These are phyloP conservation scores for Eumaeus atala DNA, from an alignment of 1,140 invertebrate genomes.

Conservation along the genomic window DNA sequence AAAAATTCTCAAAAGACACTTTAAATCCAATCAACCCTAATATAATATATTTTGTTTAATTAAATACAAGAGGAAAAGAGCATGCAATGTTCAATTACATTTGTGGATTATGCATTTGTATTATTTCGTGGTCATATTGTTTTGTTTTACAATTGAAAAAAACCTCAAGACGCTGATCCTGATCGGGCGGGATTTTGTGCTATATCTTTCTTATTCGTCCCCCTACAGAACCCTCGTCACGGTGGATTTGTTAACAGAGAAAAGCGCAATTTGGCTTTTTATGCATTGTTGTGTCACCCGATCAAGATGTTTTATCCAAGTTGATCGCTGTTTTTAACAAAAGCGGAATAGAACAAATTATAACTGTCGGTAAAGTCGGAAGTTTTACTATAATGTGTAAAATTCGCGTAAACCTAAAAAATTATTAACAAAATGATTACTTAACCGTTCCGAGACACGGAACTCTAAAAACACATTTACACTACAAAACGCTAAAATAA, in stretches of 20 bases:
- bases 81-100: no score
- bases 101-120: no score
- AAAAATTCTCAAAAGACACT: no score
- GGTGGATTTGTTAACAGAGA: conserved; percentile 57
- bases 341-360: conserved; percentile 10
- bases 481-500: no score
- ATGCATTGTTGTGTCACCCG: conserved; percentile 49
- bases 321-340: conserved; percentile 4
- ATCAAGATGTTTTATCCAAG: conserved; percentile 23
- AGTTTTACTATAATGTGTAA: no score
- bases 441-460: no score
- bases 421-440: no score
- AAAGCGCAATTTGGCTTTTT: conserved; percentile 49
- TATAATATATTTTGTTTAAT: no score
- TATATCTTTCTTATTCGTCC: conserved; percentile 17
- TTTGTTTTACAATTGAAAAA: conserved; percentile 8
- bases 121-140: not conserved
- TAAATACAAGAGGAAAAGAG: no score
- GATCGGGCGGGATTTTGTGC: conserved; percentile 13
- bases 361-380: not conserved
- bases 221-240: conserved; percentile 41
- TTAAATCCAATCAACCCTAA: no score
- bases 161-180: conserved; percentile 11
- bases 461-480: no score
- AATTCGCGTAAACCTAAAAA: no score